Base-by-base conservation (phyloP, 2,888 invertebrate species). In the Cotesia congregata region DNA sequence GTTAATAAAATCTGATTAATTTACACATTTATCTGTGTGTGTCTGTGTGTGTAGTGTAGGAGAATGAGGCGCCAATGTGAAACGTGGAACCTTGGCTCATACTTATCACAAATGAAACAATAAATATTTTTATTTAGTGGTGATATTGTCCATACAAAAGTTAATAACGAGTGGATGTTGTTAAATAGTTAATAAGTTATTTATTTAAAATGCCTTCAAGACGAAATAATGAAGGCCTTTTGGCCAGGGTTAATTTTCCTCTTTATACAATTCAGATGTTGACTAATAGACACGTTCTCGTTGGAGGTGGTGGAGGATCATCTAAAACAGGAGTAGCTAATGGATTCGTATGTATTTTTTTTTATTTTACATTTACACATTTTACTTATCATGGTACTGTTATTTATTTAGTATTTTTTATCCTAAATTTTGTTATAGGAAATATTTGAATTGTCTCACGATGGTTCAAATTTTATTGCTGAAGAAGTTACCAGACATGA, bases 311-410 rank as follows among this genome's bases (percentile, higher is more conserved):
- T 74, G 99, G 99, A 78, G 99, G 99, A 76, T 95, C 97, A 60
- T 95, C 98, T 15, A 98, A 98, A 90, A 98, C 98, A 67, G 99
- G 99, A 74, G 96, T 99, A 75, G 95, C 96, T 60, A 99, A 99
- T 92, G 97, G 97, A 89, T 97, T 99, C 91, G 98, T 97, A 91
- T 94, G 96, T n/a, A 2, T 59, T 71, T 40, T 59, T 71, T 40
- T 7, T 15, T 67, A 60, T 50, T 65, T 39, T 50, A 7, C 59
- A 50, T 69, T 40, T 30, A 30, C 72, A 6, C 17, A 60, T 15
- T 40, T 72, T 72, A 69, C 17, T 15, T 38, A 69, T 75, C 20
- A 17, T 74, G 72, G 50, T 30, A 65, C 41, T 5, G 30, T 17
- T 71, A 38, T 73, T 20, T 17, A 40, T 65, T 71, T 67, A 6